Base-by-base conservation (phyloP, 2,113 vertebrate species). In the Acanthisitta chloris region DNA sequence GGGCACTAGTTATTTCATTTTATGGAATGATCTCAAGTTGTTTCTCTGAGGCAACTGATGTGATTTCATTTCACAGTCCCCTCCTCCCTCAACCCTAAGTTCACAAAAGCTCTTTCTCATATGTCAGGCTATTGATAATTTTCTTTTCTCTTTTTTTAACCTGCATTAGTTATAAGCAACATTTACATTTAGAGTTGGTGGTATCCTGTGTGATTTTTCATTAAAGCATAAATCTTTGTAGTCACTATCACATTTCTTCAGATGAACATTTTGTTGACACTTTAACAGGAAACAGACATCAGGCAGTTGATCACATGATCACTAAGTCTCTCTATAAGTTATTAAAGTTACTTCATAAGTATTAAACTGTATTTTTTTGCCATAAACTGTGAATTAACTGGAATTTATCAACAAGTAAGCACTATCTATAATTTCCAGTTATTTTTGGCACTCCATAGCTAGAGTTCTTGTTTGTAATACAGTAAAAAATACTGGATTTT, bases 401-500 rank as follows among this genome's bases (percentile, higher is more conserved):
- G 7, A 67, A 70, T 40, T 80, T 45, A 70, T 64, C 65, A 76
- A 57, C 34, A 87, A 54, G 19, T 54, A 74, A 66, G 9, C 6
- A 45, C 70, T 57, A 69, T 2, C 19, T 31, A 7, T 42, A 58
- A 40, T 42, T 78, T 66, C 25, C 46, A 65, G 17, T 73, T 85
- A 71, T n/a, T 76, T 45, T 45, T 87, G 4, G 42, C 55, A 49
- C 16, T 59, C 25, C 18, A 36, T 0, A 74, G 48, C 23, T 78
- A 45, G 12, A 86, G 14, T 42, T 71, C 33, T 54, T 38, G 5
- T 40, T 86, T 43, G 12, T 17, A 64, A 40, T 25, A 64, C 0
- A 46, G 16, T 31, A 74, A 74, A 58, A n/a, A 48, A 36, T 7
- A 0, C 14, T 1, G 17, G 1, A 4, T 0, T 48, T 48, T 52